These are phyloP conservation scores for Echiichthys vipera DNA, from an alignment of 2,797 vertebrate genomes.

Conservation along the genomic window DNA sequence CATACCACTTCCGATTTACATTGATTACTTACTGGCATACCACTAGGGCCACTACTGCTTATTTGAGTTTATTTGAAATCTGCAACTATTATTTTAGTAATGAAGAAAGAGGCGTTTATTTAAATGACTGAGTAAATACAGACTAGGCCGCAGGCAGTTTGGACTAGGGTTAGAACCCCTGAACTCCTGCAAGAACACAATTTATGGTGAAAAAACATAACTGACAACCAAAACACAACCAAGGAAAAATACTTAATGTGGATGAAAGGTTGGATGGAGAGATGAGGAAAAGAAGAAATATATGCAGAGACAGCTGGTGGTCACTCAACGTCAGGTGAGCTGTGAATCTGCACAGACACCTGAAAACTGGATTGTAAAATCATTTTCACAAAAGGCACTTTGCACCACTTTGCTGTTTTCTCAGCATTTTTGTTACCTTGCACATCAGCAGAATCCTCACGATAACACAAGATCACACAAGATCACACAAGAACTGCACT, in stretches of 20 bases:
- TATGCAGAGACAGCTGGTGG: background rate
- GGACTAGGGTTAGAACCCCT: background rate
- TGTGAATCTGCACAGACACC: background rate
- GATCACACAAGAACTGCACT: too few species aligned
- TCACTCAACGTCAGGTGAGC: background rate
- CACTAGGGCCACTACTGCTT: background rate
- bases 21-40: background rate
- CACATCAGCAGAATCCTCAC: too few species aligned
- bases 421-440: background rate
- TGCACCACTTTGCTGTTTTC: background rate
- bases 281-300: background rate
- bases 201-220: background rate
- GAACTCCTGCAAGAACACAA: background rate
- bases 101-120: background rate
- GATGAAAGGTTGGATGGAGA: background rate
- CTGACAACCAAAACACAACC: background rate
- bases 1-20: background rate
- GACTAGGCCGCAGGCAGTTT: background rate
- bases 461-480: too few species aligned
- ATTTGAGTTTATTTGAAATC: background rate
- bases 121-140: background rate
- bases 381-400: background rate
- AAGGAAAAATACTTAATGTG: background rate
- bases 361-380: background rate
- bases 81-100: background rate